phyloP scores from a whole-genome alignment of 2,888 invertebrate species.

The Troilus luridus region DNA sequence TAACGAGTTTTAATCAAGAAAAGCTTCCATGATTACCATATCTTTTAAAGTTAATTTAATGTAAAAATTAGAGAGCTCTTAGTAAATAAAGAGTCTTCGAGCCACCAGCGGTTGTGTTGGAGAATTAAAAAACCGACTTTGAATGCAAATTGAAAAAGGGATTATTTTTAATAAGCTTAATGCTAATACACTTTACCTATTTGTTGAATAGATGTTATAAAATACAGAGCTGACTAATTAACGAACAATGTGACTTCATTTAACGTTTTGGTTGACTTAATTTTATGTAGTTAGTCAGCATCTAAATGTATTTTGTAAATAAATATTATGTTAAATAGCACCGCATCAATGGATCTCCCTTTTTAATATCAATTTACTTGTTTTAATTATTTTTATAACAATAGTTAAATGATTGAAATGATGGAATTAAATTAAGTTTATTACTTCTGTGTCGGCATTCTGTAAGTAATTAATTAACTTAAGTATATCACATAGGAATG shows the following conservation, averaged over 20 bases:
- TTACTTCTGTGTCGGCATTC: too few species aligned
- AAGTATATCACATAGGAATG: too few species aligned
- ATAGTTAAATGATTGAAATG: too few species aligned
- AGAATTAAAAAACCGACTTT: not conserved
- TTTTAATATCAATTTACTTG: too few species aligned
- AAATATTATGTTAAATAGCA: too few species aligned
- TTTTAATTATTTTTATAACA: too few species aligned
- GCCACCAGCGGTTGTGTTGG: not conserved
- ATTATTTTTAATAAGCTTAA: not conserved
- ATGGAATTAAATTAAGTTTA: too few species aligned
- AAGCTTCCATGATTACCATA: not conserved
- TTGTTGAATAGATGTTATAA: not conserved
- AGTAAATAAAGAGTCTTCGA: not conserved
- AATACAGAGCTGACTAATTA: not conserved
- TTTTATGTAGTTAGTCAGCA: not conserved
- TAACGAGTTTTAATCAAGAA: constrained; percentile 1
- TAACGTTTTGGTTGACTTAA: not conserved
- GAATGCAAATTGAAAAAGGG: not conserved
- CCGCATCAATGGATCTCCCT: too few species aligned
- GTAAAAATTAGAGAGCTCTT: not conserved
- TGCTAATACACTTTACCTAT: not conserved
- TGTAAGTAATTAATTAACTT: too few species aligned
- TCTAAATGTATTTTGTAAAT: not conserved
- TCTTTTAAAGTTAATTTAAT: constrained; percentile 16
- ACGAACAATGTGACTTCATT: not conserved